Conservation (phyloP, 2,888 invertebrate genomes). For the Scaptomyza polygonia region DNA sequence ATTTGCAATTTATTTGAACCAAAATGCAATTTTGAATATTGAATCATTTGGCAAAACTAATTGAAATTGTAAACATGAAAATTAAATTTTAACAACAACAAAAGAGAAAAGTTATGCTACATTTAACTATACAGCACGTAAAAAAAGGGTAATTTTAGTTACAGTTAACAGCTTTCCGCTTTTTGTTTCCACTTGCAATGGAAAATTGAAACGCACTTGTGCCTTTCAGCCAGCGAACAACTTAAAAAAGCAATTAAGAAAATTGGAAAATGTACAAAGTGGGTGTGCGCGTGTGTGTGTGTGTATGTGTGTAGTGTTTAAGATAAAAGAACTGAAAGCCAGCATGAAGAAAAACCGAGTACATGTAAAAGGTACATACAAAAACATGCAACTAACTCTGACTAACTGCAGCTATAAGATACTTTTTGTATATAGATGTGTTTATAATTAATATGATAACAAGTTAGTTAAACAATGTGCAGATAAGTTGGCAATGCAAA, state of each 20-base stretch:
- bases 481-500: slow-evolving; percentile 37
- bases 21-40: neutral
- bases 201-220: slow-evolving; percentile 36
- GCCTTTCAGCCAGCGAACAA: slow-evolving; percentile 18
- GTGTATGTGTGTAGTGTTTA: neutral
- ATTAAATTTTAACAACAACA: neutral
- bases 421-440: neutral
- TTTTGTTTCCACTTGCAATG: neutral
- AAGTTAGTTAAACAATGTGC: slow-evolving; percentile 30
- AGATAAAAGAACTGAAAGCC: neutral
- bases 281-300: neutral
- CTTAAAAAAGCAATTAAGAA: slow-evolving; percentile 54
- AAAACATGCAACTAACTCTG: neutral
- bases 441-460: slow-evolving; percentile 1
- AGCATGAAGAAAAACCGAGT: neutral
- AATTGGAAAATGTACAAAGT: slow-evolving; percentile 33
- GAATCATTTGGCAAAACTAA: neutral
- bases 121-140: neutral
- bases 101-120: neutral
- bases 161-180: neutral
- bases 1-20: neutral
- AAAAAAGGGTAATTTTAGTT: slow-evolving; percentile 2
- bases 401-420: neutral
- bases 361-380: neutral
- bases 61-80: neutral